These are phyloP conservation scores for Solea solea DNA, from an alignment of 2,113 vertebrate species.

Conservation along the genomic window DNA sequence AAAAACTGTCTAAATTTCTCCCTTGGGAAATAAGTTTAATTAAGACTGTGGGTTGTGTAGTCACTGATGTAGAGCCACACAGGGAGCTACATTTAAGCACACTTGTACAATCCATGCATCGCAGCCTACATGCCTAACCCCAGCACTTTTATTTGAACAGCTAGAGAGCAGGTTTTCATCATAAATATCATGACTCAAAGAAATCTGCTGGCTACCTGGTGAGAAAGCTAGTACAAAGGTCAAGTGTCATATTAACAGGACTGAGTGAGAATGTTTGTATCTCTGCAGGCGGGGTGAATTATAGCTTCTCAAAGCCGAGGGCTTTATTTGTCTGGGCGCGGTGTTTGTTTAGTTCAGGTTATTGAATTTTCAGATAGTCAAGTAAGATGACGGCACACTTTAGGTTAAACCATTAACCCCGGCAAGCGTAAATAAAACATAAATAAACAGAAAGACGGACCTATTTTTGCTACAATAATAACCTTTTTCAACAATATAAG, in stretches of 20 bases:
- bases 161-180: not conserved
- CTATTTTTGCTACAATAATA: no score
- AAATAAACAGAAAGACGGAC: no score
- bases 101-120: not conserved
- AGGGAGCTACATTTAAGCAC: conserved; percentile 24
- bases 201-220: conserved; percentile 2
- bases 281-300: conserved; percentile 27
- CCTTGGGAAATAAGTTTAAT: conserved; percentile 45
- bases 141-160: not conserved
- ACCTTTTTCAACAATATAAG: no score
- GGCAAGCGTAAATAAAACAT: no score
- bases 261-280: conserved; percentile 24
- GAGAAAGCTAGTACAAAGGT: conserved; percentile 30
- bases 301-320: conserved; percentile 18
- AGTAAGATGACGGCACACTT: no score
- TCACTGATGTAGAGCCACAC: conserved; percentile 42
- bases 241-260: conserved; percentile 32
- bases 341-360: not conserved
- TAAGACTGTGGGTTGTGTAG: conserved; percentile 49
- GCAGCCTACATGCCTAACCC: no score
- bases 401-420: no score
- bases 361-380: not conserved
- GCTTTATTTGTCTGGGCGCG: conserved; percentile 6
- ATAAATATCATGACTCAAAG: not conserved
- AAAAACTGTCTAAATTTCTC: conserved; percentile 13